A percentile compares a stretch with the other conserved stretches of the same genome.
Evolutionary conservation across 2,113 vertebrate species (phyloP).

Genomic region (Lasiurus borealis): DNA sequence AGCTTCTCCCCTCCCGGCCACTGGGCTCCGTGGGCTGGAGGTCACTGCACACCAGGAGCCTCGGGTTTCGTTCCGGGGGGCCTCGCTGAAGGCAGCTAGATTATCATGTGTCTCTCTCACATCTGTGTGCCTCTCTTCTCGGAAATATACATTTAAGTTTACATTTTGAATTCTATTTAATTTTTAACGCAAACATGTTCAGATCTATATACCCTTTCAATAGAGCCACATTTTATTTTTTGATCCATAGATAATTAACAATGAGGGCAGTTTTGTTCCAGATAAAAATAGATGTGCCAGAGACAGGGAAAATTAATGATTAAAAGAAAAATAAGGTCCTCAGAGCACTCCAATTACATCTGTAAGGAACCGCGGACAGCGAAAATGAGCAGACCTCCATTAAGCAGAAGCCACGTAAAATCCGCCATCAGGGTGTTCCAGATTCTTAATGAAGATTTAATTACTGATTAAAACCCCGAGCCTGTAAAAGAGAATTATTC

Average conservation of each 20-base stretch:
- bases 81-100: too few relatives aligned
- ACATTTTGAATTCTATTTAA: too few relatives aligned
- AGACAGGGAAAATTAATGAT: background rate
- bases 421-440: background rate
- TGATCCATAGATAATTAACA: background rate
- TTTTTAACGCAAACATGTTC: too few relatives aligned
- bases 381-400: background rate
- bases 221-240: background rate
- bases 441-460: conserved; percentile 35
- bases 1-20: too few relatives aligned
- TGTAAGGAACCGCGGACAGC: background rate
- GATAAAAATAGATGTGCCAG: background rate
- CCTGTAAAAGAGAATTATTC: background rate
- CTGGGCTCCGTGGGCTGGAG: background rate
- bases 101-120: too few relatives aligned
- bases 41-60: background rate
- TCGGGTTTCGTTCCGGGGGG: too few relatives aligned
- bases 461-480: background rate
- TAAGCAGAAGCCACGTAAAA: background rate
- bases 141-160: too few relatives aligned
- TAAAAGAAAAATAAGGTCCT: background rate
- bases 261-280: background rate
- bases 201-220: background rate
- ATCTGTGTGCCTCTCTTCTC: too few relatives aligned
- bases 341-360: background rate